phyloP scores from a whole-genome alignment of 2,888 invertebrate species.

The Leucania comma region DNA sequence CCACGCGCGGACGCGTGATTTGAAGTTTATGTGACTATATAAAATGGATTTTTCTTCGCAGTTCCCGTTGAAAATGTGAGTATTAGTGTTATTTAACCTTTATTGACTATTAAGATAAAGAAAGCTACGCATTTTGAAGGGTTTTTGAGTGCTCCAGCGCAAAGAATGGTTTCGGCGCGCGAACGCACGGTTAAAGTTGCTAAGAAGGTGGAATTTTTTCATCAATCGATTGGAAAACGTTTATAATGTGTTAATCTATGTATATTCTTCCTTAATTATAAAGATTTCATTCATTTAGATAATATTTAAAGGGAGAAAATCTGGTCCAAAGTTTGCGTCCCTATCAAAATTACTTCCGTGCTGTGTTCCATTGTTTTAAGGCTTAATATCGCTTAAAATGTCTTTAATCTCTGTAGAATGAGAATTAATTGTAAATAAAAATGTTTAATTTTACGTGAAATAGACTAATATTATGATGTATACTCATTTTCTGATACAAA shows the following conservation, averaged over 20 bases:
- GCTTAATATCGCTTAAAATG: constrained; percentile 17
- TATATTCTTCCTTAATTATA: constrained; percentile 8
- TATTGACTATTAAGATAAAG: constrained; percentile 27
- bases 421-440: constrained; percentile 22
- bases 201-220: background rate
- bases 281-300: constrained; percentile 22
- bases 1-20: constrained; percentile 56
- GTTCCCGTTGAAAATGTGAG: constrained; percentile 73
- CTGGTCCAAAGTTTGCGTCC: constrained; percentile 12
- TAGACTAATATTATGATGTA: background rate
- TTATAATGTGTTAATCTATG: constrained; percentile 1
- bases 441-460: constrained; percentile 3
- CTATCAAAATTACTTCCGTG: constrained; percentile 45
- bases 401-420: constrained; percentile 37
- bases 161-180: constrained; percentile 18
- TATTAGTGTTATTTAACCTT: constrained; percentile 66
- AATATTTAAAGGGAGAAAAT: constrained; percentile 15
- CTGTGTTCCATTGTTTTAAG: constrained; percentile 17
- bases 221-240: constrained; percentile 2
- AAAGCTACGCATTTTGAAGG: constrained; percentile 25
- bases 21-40: constrained; percentile 60
- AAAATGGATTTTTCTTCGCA: constrained; percentile 68
- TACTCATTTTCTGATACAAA: constrained; percentile 2
- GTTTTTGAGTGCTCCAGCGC: constrained; percentile 38
- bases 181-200: constrained; percentile 16